Base-by-base conservation (phyloP, 1,140 invertebrate genomes). In the Drosophila biarmipes region DNA sequence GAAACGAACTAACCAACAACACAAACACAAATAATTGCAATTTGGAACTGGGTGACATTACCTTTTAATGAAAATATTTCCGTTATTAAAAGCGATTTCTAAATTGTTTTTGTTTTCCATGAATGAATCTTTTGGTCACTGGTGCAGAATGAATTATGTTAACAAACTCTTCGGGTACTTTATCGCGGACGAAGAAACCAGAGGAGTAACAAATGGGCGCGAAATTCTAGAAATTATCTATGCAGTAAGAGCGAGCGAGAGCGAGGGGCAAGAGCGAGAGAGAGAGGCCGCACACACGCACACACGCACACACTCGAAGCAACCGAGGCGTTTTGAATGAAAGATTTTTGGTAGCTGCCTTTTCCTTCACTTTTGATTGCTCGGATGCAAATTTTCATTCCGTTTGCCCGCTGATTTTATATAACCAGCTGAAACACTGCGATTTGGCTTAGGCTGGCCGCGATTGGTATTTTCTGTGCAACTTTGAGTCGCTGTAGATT, bases 21-120 rank as follows among this genome's bases (percentile, higher is more conserved):
- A 77, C 63, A 54, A 68, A 48, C 56, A 77, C 45, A 69, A 63
- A 48, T 61, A 63, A 73, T 74, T 56, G 34, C 31, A 72, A 63
- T 72, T 78, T 72, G 48, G 45, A 43, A 19, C 74, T 68, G 19
- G 42, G 48, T 42, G 43, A 73, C 68, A 58, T 86, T 91, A 91
- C 90, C 90, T 91, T 91, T 91, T 91, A 75, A 90, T 91, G 90
- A 91, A 91, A 71, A 91, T 90, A 91, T 91, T 91, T 80, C 90
- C 90, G 85, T 91, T 91, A 90, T 91, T 91, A 90, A 91, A 91
- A 63, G 90, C 90, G 82, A 91, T 91, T 87, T 91, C 90, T 75
- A 91, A 81, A 79, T 91, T 90, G 67, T 90, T 91, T 91, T 91
- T 90, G 80, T 91, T 91, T 90, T 90, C 90, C 90, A 91, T 91